Percentiles rank a stretch among this genome's conserved stretches.
Conservation (phyloP, 2,113 vertebrate genomes). For the Girardinichthys multiradiatus region DNA sequence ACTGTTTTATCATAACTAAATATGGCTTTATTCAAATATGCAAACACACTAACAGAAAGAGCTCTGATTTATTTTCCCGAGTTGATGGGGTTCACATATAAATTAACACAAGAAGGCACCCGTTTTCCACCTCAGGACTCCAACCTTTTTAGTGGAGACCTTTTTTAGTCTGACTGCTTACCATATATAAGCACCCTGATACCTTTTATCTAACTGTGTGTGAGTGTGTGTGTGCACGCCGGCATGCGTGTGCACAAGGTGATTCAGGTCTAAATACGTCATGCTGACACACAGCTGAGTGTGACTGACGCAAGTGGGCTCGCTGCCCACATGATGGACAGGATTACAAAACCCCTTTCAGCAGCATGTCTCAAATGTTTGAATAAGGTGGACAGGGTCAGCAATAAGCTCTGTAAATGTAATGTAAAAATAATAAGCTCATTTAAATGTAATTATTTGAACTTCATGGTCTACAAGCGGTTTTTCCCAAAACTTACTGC, state of each 20-base stretch:
- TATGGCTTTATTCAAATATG: too few species aligned
- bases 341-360: slow-evolving; percentile 3
- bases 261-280: slow-evolving; percentile 30
- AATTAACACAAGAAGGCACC: background rate
- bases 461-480: background rate
- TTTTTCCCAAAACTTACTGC: background rate
- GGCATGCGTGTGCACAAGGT: background rate
- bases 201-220: background rate
- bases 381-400: background rate
- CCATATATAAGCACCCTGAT: background rate
- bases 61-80: too few species aligned
- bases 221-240: background rate
- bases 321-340: slow-evolving; percentile 21
- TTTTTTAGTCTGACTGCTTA: background rate
- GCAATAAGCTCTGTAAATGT: background rate
- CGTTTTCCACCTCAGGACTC: background rate
- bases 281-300: slow-evolving; percentile 21
- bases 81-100: background rate
- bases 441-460: too few species aligned
- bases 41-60: too few species aligned
- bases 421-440: background rate
- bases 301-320: slow-evolving; percentile 35
- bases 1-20: background rate
- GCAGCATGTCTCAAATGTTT: background rate
- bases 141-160: too few species aligned